A percentile compares a stretch with the other conserved stretches of the same genome.
Evolutionary conservation across 2,888 invertebrate species (phyloP).

Genomic region (Apotomis capreana): DNA sequence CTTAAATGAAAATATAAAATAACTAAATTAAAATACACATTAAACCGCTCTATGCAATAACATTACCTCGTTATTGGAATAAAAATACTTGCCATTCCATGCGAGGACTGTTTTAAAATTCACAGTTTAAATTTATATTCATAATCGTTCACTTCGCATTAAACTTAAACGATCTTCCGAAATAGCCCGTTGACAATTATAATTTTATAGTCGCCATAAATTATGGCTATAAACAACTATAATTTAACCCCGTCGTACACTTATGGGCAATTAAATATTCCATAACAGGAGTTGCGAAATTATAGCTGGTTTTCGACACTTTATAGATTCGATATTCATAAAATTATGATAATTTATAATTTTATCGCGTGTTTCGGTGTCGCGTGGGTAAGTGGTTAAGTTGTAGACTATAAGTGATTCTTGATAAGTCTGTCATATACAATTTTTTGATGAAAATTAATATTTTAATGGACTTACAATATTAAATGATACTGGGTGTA

Average conservation of each 20-base stretch:
- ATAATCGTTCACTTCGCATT: slow-evolving; percentile 39
- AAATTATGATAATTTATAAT: slow-evolving; percentile 34
- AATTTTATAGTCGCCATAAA: slow-evolving; percentile 51
- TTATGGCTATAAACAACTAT: slow-evolving; percentile 44
- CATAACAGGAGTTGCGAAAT: slow-evolving; percentile 41
- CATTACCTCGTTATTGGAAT: slow-evolving; percentile 2
- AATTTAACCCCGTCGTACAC: slow-evolving; percentile 36
- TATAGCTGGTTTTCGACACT: slow-evolving; percentile 33
- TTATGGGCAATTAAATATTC: slow-evolving; percentile 40
- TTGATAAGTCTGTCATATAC: slow-evolving; percentile 6
- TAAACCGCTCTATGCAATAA: neutral
- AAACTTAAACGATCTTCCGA: slow-evolving; percentile 45
- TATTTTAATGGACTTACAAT: neutral
- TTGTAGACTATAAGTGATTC: slow-evolving; percentile 10
- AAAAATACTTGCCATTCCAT: slow-evolving; percentile 13
- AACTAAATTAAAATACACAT: neutral
- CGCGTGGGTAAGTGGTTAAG: neutral
- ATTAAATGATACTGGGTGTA: too few species aligned
- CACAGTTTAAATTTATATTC: slow-evolving; percentile 31
- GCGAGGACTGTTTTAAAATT: slow-evolving; percentile 13
- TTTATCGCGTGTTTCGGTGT: slow-evolving; percentile 30
- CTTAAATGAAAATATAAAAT: neutral
- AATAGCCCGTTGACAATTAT: slow-evolving; percentile 51
- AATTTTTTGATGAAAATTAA: neutral
- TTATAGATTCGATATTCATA: slow-evolving; percentile 32